These are phyloP conservation scores for Acrossocheilus wenchowensis DNA, from an alignment of 2,797 vertebrate genomes.

Conservation along the genomic window DNA sequence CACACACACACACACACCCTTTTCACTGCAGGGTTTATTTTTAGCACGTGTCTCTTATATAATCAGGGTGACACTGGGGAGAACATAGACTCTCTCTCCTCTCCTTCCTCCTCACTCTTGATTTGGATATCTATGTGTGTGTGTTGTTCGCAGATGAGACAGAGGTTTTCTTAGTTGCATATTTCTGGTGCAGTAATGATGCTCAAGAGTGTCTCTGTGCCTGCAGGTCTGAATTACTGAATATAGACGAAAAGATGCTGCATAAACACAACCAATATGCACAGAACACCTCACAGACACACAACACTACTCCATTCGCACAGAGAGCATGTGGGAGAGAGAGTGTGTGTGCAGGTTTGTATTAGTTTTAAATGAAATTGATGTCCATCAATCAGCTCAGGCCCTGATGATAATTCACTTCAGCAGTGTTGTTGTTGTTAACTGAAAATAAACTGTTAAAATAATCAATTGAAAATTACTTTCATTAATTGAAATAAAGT, in stretches of 20 bases:
- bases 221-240: constrained; percentile 40
- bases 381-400: not conserved
- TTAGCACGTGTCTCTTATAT: constrained; percentile 87
- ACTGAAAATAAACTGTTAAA: not conserved
- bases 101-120: constrained; percentile 30
- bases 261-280: constrained; percentile 5
- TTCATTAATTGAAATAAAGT: not conserved
- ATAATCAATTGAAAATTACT: not conserved
- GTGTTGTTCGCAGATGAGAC: constrained; percentile 38
- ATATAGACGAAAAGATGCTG: constrained; percentile 24
- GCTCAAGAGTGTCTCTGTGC: constrained; percentile 29
- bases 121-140: constrained; percentile 35
- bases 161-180: constrained; percentile 39
- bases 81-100: constrained; percentile 58
- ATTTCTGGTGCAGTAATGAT: constrained; percentile 45
- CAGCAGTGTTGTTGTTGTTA: not conserved
- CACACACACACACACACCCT: constrained; percentile 40
- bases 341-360: not conserved
- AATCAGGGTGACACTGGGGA: constrained; percentile 83
- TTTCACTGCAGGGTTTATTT: constrained; percentile 88
- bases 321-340: not conserved
- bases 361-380: constrained; percentile 5
- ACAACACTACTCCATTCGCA: not conserved
- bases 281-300: constrained; percentile 14
- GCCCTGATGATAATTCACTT: constrained; percentile 10